These are phyloP conservation scores for Nyctereutes procyonoides DNA, from an alignment of 2,113 vertebrate genomes.

Conservation along the genomic window DNA sequence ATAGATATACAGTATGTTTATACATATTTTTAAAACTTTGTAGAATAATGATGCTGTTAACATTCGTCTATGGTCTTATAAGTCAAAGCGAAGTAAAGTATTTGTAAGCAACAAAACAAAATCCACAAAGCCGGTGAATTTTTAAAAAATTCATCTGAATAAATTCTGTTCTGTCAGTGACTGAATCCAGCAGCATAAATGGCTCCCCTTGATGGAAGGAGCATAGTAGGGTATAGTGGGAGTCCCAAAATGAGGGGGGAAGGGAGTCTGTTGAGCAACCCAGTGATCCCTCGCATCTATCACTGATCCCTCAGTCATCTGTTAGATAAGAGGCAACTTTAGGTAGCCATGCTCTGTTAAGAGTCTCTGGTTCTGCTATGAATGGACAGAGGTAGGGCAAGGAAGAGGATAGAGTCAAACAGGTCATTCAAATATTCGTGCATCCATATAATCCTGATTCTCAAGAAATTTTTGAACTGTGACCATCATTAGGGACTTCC, in stretches of 20 bases:
- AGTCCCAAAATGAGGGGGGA: too few relatives aligned
- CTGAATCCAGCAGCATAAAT: background rate
- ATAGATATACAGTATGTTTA: background rate
- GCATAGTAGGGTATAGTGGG: too few relatives aligned
- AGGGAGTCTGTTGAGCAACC: background rate
- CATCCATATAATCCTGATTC: background rate
- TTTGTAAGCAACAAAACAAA: constrained; percentile 39
- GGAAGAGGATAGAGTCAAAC: background rate
- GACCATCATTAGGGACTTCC: background rate
- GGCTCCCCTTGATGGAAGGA: background rate
- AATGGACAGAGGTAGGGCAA: background rate
- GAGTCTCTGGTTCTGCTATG: background rate
- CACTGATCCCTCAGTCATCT: background rate
- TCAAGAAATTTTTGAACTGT: background rate
- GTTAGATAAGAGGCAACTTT: background rate
- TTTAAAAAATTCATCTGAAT: background rate
- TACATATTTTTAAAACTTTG: constrained; percentile 1
- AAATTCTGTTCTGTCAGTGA: background rate
- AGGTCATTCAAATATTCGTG: background rate
- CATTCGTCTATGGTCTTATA: constrained; percentile 12
- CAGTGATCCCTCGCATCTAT: too few relatives aligned
- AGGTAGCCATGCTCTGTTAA: background rate
- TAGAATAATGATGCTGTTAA: background rate
- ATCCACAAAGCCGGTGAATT: background rate
- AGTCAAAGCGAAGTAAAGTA: constrained; percentile 43